These are phyloP conservation scores for Agapornis canus DNA, from an alignment of 2,797 vertebrate species.

Conservation along the genomic window DNA sequence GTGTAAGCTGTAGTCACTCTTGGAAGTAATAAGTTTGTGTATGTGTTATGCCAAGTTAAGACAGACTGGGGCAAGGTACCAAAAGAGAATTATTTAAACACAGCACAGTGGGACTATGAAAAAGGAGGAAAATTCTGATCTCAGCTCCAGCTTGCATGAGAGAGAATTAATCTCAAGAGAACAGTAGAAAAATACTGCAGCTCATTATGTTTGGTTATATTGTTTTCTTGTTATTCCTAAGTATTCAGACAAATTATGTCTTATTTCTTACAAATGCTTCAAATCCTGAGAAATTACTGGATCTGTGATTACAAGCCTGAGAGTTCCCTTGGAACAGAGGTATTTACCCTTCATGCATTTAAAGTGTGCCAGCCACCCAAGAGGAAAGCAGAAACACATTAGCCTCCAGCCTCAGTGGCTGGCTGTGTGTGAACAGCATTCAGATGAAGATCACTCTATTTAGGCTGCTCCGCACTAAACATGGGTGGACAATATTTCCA, in stretches of 20 bases:
- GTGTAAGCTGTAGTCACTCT: not conserved
- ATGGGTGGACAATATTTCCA: not conserved
- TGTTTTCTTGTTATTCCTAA: not conserved
- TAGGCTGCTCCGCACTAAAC: not conserved
- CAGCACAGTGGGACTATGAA: not conserved
- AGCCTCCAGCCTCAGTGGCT: not conserved
- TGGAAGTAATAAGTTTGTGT: not conserved
- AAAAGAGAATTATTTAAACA: constrained; percentile 33
- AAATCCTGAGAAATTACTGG: not conserved
- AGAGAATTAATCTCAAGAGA: not conserved
- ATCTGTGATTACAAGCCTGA: not conserved
- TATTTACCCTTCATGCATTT: not conserved
- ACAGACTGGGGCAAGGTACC: not conserved
- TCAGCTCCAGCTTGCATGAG: not conserved
- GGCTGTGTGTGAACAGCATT: not conserved
- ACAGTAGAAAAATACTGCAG: not conserved
- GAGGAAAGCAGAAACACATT: not conserved
- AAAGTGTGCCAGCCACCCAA: not conserved
- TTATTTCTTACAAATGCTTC: not conserved
- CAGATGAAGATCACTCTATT: not conserved
- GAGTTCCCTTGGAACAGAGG: not conserved
- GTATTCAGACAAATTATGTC: not conserved
- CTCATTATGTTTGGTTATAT: not conserved
- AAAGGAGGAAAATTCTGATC: not conserved
- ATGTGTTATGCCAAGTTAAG: not conserved